phyloP scores from a whole-genome alignment of 2,113 vertebrate species.

The Paramormyrops kingsleyae region DNA sequence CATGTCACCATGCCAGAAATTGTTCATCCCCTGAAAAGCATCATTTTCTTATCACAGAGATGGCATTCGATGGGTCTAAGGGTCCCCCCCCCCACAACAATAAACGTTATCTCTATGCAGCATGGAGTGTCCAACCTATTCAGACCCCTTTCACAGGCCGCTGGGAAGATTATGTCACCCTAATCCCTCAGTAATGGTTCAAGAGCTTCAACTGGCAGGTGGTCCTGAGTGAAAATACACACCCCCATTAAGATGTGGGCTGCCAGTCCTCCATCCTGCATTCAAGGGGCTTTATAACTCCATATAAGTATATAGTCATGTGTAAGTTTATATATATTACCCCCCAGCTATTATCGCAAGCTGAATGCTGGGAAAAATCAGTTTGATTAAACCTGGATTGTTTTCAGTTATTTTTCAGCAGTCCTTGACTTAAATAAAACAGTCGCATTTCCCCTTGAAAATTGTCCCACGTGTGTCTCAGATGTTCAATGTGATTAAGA shows the following conservation, averaged over 20 bases:
- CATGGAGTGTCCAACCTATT: conserved; percentile 71
- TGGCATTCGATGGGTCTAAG: conserved; percentile 62
- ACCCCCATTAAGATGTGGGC: conserved; percentile 27
- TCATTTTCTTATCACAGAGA: conserved; percentile 63
- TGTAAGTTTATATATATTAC: not conserved
- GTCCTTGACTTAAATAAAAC: not conserved
- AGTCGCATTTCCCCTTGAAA: not conserved
- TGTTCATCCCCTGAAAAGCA: conserved; percentile 65
- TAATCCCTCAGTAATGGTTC: conserved; percentile 68
- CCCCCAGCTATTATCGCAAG: not conserved
- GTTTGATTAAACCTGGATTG: not conserved
- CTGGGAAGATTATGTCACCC: conserved; percentile 69
- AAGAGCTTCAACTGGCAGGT: conserved; percentile 65
- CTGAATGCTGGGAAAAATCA: not conserved
- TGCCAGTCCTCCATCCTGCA: not conserved
- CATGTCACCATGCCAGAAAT: conserved; percentile 64
- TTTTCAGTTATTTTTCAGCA: not conserved
- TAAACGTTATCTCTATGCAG: conserved; percentile 72
- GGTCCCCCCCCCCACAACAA: conserved; percentile 59
- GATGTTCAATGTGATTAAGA: not conserved
- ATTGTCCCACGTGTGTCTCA: not conserved
- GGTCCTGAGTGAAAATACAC: conserved; percentile 60
- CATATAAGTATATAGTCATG: not conserved
- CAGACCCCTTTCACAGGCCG: conserved; percentile 63
- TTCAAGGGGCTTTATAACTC: not conserved